Conservation (phyloP, 2,797 vertebrate genomes). For the Streptopelia turtur region DNA sequence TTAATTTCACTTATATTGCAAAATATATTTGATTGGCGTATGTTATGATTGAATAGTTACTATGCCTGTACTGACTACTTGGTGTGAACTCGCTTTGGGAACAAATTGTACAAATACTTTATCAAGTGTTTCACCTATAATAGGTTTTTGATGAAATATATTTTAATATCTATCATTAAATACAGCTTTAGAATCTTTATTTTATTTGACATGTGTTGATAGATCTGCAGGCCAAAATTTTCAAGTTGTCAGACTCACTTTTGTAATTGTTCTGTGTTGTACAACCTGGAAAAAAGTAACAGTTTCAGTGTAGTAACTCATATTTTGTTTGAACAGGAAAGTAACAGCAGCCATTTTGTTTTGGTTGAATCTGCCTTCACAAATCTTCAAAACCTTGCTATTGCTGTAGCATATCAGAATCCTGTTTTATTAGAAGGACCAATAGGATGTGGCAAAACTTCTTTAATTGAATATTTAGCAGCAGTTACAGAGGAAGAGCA, state of each 20-base stretch:
- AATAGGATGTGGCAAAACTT: constrained; percentile 95
- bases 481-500: constrained; percentile 86
- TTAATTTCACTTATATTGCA: background rate
- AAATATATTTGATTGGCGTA: background rate
- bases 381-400: constrained; percentile 90
- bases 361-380: constrained; percentile 90
- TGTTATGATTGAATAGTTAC: background rate
- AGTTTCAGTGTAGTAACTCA: background rate
- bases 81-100: background rate
- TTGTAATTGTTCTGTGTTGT: background rate
- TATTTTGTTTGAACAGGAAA: constrained; percentile 63
- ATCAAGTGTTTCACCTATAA: background rate
- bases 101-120: background rate
- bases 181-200: background rate
- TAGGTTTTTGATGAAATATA: background rate
- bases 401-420: constrained; percentile 90
- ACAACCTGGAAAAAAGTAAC: background rate
- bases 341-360: constrained; percentile 74
- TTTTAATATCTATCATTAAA: background rate
- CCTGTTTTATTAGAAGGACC: constrained; percentile 95
- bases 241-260: background rate
- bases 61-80: background rate
- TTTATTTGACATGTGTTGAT: background rate
- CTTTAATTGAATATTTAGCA: constrained; percentile 91
- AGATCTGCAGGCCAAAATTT: background rate